Evolutionary conservation across 1,140 invertebrate genomes (phyloP).

Genomic region (silkworm (Bombyx mori)): ASM3026992v2 NC_085114.1:10762501-10763000

Average conservation of each 20-base stretch:
- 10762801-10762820: constrained; percentile 89
- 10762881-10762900: constrained; percentile 53
- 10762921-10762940: constrained; percentile 34
- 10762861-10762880: constrained; percentile 88
- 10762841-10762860: constrained; percentile 97
- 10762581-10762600: constrained; percentile 85
- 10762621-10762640: constrained; percentile 88
- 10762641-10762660: constrained; percentile 89
- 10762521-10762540: constrained; percentile 93
- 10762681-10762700: constrained; percentile 94
- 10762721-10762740: constrained; percentile 89
- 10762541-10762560: constrained; percentile 91
- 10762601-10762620: constrained; percentile 87
- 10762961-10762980: constrained; percentile 11
- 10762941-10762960: neutral
- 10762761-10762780: constrained; percentile 88
- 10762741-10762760: constrained; percentile 71
- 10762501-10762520: constrained; percentile 93
- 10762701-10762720: constrained; percentile 84
- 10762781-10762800: constrained; percentile 93
- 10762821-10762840: constrained; percentile 97
- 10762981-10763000: constrained; percentile 5
- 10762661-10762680: constrained; percentile 75
- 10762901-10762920: constrained; percentile 41
- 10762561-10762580: constrained; percentile 80